phyloP scores from a whole-genome alignment of 2,888 invertebrate genomes.

The Nasonovia ribisnigri region DNA sequence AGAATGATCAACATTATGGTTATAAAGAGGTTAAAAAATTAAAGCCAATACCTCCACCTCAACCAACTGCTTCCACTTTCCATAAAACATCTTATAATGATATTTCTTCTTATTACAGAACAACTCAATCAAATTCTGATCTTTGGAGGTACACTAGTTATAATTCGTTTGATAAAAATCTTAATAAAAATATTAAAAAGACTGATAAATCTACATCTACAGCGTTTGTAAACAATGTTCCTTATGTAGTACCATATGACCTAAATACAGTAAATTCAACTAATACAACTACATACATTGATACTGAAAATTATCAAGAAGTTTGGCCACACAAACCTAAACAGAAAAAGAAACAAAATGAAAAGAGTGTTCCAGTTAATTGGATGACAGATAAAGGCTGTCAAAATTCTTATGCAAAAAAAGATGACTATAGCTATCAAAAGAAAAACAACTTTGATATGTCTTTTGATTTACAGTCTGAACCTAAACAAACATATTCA shows the following conservation, averaged over 20 bases:
- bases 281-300: conserved; percentile 60
- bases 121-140: conserved; percentile 58
- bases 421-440: conserved; percentile 53
- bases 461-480: conserved; percentile 58
- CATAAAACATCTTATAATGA: conserved; percentile 59
- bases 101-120: conserved; percentile 60
- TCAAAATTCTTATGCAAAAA: conserved; percentile 60
- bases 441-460: conserved; percentile 64
- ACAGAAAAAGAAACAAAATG: conserved; percentile 62
- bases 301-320: conserved; percentile 56
- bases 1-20: conserved; percentile 50
- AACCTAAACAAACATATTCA: conserved; percentile 65
- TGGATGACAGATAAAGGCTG: conserved; percentile 62
- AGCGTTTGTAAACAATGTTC: conserved; percentile 47
- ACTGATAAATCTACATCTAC: conserved; percentile 64
- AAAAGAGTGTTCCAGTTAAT: conserved; percentile 55
- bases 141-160: conserved; percentile 58
- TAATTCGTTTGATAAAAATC: conserved; percentile 62
- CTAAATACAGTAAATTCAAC: conserved; percentile 47
- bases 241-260: conserved; percentile 60
- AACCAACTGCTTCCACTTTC: conserved; percentile 54
- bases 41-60: conserved; percentile 55
- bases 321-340: conserved; percentile 60
- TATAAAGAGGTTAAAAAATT: conserved; percentile 60
- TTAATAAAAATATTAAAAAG: conserved; percentile 58